Conservation (phyloP, 2,888 invertebrate species). For the Limnephilus auricula region DNA sequence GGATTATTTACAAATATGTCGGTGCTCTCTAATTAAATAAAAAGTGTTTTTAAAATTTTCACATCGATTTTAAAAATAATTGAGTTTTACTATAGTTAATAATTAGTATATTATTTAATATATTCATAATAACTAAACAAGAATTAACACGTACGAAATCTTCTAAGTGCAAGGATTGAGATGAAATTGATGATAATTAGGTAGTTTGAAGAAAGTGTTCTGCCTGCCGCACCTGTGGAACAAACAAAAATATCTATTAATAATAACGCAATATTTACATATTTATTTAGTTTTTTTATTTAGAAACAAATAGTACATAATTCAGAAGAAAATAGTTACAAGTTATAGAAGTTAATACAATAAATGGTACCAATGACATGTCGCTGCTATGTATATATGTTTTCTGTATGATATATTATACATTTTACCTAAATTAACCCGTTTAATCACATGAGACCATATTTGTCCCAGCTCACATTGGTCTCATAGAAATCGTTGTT, state of each 20-base stretch:
- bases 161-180: slow-evolving; percentile 35
- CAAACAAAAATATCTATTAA: not conserved
- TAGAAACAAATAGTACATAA: no score
- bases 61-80: slow-evolving; percentile 40
- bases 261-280: not conserved
- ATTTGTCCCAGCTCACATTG: no score
- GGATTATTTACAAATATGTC: slow-evolving; percentile 25
- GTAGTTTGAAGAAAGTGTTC: not conserved
- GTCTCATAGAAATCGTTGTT: no score
- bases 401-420: no score
- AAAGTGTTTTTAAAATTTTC: slow-evolving; percentile 22
- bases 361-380: no score
- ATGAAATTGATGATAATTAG: not conserved
- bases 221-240: slow-evolving; percentile 12
- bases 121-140: slow-evolving; percentile 15
- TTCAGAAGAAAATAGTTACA: no score
- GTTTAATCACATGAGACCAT: no score
- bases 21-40: slow-evolving; percentile 32
- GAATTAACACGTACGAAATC: slow-evolving; percentile 39
- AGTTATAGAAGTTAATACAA: no score
- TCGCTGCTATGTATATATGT: no score
- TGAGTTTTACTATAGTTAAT: slow-evolving; percentile 20
- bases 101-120: slow-evolving; percentile 9
- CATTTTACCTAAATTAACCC: no score
- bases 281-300: no score